phyloP scores from a whole-genome alignment of 2,888 invertebrate species.

The Cataglyphis livida region DNA sequence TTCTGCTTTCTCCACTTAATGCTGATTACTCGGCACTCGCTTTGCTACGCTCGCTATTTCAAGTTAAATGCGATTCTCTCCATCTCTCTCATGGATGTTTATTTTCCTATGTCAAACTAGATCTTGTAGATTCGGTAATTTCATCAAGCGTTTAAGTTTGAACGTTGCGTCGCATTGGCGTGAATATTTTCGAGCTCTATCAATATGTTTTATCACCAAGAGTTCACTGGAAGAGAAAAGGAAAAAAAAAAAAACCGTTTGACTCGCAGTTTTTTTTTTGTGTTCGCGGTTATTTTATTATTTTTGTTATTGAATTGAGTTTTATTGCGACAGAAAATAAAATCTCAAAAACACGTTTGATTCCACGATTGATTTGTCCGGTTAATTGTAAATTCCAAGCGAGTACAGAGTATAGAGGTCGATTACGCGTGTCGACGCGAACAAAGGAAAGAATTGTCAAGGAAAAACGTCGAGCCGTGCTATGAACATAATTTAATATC shows the following conservation, averaged over 20 bases:
- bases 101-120: constrained; percentile 37
- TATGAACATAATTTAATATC: neutral
- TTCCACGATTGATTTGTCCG: neutral
- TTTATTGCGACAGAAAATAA: constrained; percentile 32
- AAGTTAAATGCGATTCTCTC: constrained; percentile 42
- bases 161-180: neutral
- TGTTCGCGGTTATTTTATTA: neutral
- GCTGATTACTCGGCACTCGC: constrained; percentile 43
- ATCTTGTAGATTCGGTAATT: constrained; percentile 44
- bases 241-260: neutral
- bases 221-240: neutral
- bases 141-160: constrained; percentile 29
- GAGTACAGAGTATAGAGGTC: neutral
- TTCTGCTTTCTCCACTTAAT: constrained; percentile 40
- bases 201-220: neutral
- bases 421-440: neutral
- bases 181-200: constrained; percentile 21
- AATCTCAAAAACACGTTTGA: constrained; percentile 26
- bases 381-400: constrained; percentile 13
- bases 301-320: constrained; percentile 12
- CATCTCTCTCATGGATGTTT: constrained; percentile 40
- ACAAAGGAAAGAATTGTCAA: neutral
- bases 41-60: constrained; percentile 15
- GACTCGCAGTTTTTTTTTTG: neutral
- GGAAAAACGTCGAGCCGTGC: neutral